Conservation (phyloP, 2,113 vertebrate genomes). For the Empidonax alnorum region DNA sequence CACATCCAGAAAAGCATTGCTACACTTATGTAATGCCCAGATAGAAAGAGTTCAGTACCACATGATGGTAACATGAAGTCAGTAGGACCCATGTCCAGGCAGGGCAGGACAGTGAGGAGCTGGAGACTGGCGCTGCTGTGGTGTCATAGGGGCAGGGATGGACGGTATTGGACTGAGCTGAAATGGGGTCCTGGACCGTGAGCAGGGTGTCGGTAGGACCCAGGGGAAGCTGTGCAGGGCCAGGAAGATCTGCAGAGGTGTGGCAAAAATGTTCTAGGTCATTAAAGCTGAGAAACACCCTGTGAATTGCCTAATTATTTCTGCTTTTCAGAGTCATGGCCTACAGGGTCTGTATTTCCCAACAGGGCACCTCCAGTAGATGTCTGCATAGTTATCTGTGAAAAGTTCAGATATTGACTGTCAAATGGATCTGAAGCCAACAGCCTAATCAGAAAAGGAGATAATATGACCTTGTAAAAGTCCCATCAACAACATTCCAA, state of each 20-base stretch:
- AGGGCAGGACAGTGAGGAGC: background rate
- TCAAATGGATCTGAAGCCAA: background rate
- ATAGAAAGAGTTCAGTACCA: background rate
- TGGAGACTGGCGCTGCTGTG: background rate
- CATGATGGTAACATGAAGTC: background rate
- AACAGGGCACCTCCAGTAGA: background rate
- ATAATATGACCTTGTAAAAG: background rate
- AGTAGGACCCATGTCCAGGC: fast-evolving
- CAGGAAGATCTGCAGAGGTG: background rate
- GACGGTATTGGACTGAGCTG: background rate
- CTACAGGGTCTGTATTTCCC: background rate
- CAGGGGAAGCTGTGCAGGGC: background rate
- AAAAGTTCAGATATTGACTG: background rate
- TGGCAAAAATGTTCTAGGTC: background rate
- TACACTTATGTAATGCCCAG: background rate
- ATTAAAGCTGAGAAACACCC: background rate
- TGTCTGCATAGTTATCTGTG: background rate
- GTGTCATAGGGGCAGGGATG: background rate
- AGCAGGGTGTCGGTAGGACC: background rate
- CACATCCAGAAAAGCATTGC: background rate
- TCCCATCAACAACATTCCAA: background rate
- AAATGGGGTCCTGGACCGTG: background rate
- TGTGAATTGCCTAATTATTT: background rate
- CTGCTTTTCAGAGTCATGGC: background rate
- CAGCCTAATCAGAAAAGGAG: background rate